phyloP scores from a whole-genome alignment of 1,140 invertebrate species.

The Linepithema humile region DNA sequence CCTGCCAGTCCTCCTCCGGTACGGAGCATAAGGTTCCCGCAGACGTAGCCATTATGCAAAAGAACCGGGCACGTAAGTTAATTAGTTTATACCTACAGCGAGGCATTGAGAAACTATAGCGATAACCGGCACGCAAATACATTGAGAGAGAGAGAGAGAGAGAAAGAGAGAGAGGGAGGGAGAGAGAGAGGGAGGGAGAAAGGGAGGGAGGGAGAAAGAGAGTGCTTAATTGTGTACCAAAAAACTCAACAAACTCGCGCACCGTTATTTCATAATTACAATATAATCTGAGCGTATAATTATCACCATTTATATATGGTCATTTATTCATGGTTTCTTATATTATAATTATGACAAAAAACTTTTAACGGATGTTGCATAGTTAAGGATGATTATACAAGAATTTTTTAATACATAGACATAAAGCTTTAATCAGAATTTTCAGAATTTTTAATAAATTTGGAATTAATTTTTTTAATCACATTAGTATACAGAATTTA shows the following conservation, averaged over 20 bases:
- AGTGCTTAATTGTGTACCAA: not conserved
- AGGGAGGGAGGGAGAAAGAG: too few species aligned
- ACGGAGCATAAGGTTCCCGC: conserved; percentile 28
- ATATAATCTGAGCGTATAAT: not conserved
- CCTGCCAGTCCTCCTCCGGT: conserved; percentile 12
- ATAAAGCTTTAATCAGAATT: not conserved
- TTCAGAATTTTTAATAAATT: not conserved
- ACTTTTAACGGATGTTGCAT: not conserved
- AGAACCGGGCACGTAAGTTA: conserved; percentile 42
- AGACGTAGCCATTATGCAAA: conserved; percentile 53
- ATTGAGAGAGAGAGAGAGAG: not conserved
- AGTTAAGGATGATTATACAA: not conserved
- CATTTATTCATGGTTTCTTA: not conserved
- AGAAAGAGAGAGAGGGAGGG: not conserved
- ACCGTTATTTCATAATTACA: not conserved
- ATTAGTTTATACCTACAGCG: conserved; percentile 56
- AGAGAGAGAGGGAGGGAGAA: too few species aligned
- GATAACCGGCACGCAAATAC: conserved; percentile 4
- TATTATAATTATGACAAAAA: not conserved
- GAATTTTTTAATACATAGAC: not conserved
- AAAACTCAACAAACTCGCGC: not conserved
- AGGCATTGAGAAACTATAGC: conserved; percentile 33
- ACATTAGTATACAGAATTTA: too few species aligned
- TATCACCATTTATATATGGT: not conserved
- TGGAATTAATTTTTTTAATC: not conserved